These are phyloP conservation scores for Acropora tenuis DNA, from an alignment of 64 coral and sea anemone genomes.

Conservation along the genomic window DNA sequence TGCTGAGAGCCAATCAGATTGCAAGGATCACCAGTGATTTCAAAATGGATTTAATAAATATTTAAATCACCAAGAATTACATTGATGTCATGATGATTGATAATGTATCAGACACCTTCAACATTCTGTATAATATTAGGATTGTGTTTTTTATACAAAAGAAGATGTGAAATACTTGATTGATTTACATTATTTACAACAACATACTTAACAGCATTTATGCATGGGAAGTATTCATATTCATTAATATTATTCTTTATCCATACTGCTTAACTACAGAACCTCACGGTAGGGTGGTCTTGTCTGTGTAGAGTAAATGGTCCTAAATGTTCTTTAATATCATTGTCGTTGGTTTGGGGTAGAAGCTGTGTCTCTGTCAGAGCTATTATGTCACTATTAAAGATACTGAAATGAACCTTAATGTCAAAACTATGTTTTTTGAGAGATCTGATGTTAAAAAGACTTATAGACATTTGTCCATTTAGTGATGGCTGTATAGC, in stretches of 20 bases:
- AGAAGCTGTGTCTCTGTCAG: conserved; percentile 63
- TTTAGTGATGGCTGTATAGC: neutral
- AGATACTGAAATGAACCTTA: conserved; percentile 2
- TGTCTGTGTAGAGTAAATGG: conserved; percentile 49
- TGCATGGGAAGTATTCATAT: conserved; percentile 60
- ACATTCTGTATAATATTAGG: conserved; percentile 40
- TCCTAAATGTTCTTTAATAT: conserved; percentile 49
- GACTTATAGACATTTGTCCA: conserved; percentile 1
- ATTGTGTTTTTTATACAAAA: conserved; percentile 41
- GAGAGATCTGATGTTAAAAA: conserved; percentile 20
- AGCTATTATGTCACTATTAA: conserved; percentile 39
- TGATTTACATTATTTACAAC: conserved; percentile 16
- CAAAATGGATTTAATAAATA: neutral
- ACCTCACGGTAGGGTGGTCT: conserved; percentile 61
- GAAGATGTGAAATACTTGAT: neutral
- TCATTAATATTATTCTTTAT: conserved; percentile 49
- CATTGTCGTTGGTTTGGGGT: conserved; percentile 49
- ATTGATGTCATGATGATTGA: conserved; percentile 40
- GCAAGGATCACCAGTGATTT: too few relatives aligned
- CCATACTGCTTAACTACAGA: conserved; percentile 69
- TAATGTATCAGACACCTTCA: conserved; percentile 17
- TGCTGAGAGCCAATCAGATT: too few relatives aligned
- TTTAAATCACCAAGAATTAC: conserved; percentile 73
- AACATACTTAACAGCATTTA: conserved; percentile 66
- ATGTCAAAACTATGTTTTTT: conserved; percentile 32